These are phyloP conservation scores for Atrichornis clamosus DNA, from an alignment of 2,113 vertebrate species.

Conservation along the genomic window DNA sequence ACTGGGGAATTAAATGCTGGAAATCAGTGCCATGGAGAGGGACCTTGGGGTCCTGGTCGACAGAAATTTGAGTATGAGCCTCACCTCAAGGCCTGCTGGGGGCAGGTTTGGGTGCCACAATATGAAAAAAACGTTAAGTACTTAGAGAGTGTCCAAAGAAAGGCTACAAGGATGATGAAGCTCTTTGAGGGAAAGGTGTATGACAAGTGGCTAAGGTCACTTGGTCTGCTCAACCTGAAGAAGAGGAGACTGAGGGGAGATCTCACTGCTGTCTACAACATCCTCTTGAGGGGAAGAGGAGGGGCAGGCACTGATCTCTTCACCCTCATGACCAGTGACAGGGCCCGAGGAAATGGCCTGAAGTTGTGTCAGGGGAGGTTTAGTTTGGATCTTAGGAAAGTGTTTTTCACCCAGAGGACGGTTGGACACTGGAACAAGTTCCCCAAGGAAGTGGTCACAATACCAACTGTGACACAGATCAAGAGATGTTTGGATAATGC, in stretches of 20 bases:
- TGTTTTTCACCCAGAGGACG: neutral
- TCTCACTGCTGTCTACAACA: neutral
- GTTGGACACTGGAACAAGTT: fast-evolving
- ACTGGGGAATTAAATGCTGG: neutral
- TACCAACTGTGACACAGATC: neutral
- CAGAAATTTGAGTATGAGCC: fast-evolving
- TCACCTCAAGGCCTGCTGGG: neutral
- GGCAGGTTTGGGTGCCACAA: neutral
- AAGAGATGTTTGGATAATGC: neutral
- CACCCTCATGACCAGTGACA: neutral
- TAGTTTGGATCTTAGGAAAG: neutral
- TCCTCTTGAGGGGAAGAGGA: neutral
- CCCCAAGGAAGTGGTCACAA: neutral
- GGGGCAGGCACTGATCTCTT: too few species aligned
- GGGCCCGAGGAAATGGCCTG: fast-evolving
- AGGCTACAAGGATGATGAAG: fast-evolving
- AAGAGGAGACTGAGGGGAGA: neutral
- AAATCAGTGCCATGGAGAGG: neutral
- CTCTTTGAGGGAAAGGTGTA: fast-evolving
- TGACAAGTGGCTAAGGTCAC: neutral
- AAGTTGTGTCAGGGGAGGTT: neutral
- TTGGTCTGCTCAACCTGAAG: neutral
- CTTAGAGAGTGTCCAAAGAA: neutral
- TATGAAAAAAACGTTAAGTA: neutral
- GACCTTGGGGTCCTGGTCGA: fast-evolving